Evolutionary conservation across 2,113 vertebrate species (phyloP), one percentile per base, ranked within the genome.

Genomic region (Euleptes europaea): DNA sequence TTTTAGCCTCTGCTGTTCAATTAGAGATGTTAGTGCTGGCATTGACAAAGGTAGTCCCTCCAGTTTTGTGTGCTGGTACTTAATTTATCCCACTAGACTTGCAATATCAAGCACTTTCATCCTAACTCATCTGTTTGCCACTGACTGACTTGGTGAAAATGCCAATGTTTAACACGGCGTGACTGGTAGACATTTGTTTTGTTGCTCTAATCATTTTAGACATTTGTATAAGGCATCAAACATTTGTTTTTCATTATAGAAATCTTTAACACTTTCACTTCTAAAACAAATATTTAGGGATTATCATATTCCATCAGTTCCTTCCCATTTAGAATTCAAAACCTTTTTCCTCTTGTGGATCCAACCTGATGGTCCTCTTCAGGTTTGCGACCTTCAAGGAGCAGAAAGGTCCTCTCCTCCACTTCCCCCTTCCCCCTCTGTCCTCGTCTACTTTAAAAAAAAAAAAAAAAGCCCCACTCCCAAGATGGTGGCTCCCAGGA

Each of bases 21-120:
- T 82, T 77, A 74, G 75, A 85, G 15, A 72, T 57, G 49, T 82
- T 13, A 72, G 33, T 84, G 83, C 72, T 28, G 88, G 69, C 47
- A 88, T 28, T 80, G 84, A 89, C n/a, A 17, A 84, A 90, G 60
- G 69, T 85, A 51, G 90, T 89, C 71, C 38, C 74, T 63, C 35
- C 81, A n/a, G 88, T 88, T 78, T 67, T 92, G 54, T 60, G 51
- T 84, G 65, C 6, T 47, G 38, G 40, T 31, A 86, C 76, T 83
- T 89, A 80, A 54, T 85, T 85, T 84, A 77, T 63, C 84, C 84
- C 84, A 47, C 54, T 72, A 42, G 17, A 73, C 23, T 78, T 93
- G 83, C 87, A 89, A 4, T 57, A 44, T 33, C 26, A 83, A 33
- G 57, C 15, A 15, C 14, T 5, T 69, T 31, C 15, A 40, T 57